Percentiles rank a stretch among this genome's conserved stretches.
These are phyloP conservation scores for Theonella swinhoei DNA, from an alignment of 37 sponge, comb jelly and placozoan species.

Conservation along the genomic window DNA sequence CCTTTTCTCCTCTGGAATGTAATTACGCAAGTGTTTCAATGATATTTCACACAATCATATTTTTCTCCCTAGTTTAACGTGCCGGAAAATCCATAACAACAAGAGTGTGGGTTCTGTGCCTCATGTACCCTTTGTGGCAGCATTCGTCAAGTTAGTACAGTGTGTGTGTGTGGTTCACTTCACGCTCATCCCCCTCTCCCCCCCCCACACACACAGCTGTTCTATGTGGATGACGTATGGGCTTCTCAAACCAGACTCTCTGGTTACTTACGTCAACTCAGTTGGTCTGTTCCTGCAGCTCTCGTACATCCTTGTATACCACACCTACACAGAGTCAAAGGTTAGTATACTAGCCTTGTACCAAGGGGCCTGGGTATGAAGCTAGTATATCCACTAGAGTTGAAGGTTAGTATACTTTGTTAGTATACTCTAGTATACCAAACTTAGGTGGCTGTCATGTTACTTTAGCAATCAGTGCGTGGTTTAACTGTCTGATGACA, in stretches of 20 bases:
- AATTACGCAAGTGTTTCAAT: not conserved
- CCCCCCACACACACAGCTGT: slow-evolving; percentile 36
- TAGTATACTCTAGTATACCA: too few species aligned
- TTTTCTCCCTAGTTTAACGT: slow-evolving; percentile 25
- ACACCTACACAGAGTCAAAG: slow-evolving; percentile 58
- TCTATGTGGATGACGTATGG: slow-evolving; percentile 76
- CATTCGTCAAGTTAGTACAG: slow-evolving; percentile 55
- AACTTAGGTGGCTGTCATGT: too few species aligned
- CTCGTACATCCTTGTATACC: slow-evolving; percentile 46
- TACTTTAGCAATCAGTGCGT: too few species aligned
- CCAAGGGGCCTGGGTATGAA: not conserved
- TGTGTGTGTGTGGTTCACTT: not conserved
- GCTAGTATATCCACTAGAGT: not conserved
- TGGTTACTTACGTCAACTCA: slow-evolving; percentile 50
- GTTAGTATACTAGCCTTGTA: slow-evolving; percentile 21
- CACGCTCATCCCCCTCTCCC: not conserved
- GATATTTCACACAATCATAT: not conserved
- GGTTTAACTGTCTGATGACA: not conserved
- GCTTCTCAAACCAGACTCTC: slow-evolving; percentile 40
- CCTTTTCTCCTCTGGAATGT: slow-evolving; percentile 67
- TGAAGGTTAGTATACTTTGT: too few species aligned
- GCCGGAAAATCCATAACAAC: slow-evolving; percentile 51
- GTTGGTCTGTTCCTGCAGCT: slow-evolving; percentile 56
- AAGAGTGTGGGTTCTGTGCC: slow-evolving; percentile 62
- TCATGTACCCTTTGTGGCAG: slow-evolving; percentile 75